Conservation (phyloP, 2,113 vertebrate species). For the Bungarus multicinctus region DNA sequence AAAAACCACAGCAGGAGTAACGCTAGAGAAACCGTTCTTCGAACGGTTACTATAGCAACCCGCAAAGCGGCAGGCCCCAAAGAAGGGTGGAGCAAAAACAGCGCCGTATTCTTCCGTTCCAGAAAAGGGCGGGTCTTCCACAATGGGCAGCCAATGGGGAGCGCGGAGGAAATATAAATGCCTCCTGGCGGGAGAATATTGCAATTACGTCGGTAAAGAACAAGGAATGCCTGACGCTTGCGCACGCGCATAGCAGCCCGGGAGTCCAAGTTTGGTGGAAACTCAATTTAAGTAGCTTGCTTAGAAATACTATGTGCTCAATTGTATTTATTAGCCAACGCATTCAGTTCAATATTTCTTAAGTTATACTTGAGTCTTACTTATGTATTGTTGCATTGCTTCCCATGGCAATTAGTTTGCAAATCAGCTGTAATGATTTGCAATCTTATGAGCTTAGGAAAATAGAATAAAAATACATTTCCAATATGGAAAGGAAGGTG, state of each 20-base stretch:
- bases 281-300: background rate
- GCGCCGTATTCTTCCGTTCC: background rate
- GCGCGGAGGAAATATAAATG: fast-evolving
- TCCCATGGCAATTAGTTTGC: background rate
- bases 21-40: background rate
- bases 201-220: background rate
- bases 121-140: background rate
- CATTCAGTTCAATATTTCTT: background rate
- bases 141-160: fast-evolving
- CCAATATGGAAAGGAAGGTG: background rate
- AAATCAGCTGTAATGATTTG: background rate
- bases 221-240: fast-evolving
- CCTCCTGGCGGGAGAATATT: background rate
- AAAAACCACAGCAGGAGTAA: too few relatives aligned
- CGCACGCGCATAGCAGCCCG: background rate
- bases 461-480: background rate
- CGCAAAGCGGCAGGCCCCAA: background rate
- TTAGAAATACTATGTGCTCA: background rate
- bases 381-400: background rate
- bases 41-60: background rate
- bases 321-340: background rate
- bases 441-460: background rate
- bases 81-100: background rate
- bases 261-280: background rate
- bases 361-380: background rate